phyloP scores from a whole-genome alignment of 2,888 invertebrate genomes.

The Lymantria dispar region DNA sequence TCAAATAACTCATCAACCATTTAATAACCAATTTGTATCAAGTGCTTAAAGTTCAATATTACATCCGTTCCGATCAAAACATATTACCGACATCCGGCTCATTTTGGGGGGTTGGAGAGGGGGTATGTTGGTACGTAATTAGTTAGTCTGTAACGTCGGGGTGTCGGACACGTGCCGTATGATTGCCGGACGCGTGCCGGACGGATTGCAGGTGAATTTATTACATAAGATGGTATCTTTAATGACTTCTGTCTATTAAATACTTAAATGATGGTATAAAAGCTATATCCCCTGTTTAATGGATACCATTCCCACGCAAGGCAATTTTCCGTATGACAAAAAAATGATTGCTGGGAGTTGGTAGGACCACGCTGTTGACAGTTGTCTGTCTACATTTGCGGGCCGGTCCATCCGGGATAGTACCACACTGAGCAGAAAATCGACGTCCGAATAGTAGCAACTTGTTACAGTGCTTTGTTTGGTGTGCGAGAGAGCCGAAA shows the following conservation, averaged over 20 bases:
- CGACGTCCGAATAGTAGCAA: no score
- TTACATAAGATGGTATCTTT: constrained; percentile 24
- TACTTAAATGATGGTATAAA: no score
- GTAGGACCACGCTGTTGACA: no score
- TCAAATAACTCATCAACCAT: background rate
- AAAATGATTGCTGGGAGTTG: no score
- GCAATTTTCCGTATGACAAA: no score
- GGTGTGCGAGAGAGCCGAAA: no score
- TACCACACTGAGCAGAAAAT: no score
- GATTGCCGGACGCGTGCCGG: constrained; percentile 32
- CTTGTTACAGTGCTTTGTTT: no score
- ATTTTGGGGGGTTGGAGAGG: constrained; percentile 7
- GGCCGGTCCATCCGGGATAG: no score
- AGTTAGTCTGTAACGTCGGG: constrained; percentile 23
- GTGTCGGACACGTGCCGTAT: constrained; percentile 20
- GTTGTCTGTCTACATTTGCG: no score
- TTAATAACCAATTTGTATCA: constrained; percentile 6
- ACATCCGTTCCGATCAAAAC: constrained; percentile 7
- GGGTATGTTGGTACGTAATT: constrained; percentile 16
- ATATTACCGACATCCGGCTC: constrained; percentile 19
- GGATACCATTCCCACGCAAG: no score
- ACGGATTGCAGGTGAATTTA: constrained; percentile 7
- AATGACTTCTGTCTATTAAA: constrained; percentile 13
- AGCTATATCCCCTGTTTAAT: no score
- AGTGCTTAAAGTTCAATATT: constrained; percentile 8